phyloP scores from a whole-genome alignment of 2,113 vertebrate genomes.

The Hypanus sabinus region DNA sequence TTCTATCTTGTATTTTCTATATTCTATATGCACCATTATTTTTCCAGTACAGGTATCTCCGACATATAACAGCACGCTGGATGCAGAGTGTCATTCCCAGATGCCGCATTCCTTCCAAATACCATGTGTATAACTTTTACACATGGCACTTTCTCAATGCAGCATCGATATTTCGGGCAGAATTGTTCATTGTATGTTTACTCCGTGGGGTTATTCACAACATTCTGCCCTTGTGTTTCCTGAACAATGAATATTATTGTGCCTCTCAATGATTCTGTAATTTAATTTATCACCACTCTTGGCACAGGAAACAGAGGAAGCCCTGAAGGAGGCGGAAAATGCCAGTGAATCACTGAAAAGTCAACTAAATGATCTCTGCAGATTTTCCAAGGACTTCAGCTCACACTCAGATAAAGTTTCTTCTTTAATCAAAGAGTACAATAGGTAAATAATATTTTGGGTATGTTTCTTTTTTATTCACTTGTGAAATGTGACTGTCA shows the following conservation, averaged over 20 bases:
- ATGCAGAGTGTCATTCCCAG: too few species aligned
- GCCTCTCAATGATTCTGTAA: background rate
- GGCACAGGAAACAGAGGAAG: slow-evolving; percentile 70
- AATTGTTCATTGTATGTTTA: background rate
- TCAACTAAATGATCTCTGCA: slow-evolving; percentile 84
- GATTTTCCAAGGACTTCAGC: slow-evolving; percentile 81
- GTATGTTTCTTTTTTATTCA: too few species aligned
- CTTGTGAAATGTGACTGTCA: too few species aligned
- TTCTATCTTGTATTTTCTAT: too few species aligned
- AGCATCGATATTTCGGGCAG: too few species aligned
- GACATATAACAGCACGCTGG: too few species aligned
- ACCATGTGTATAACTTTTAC: too few species aligned
- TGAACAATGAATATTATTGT: background rate
- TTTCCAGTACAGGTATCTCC: too few species aligned
- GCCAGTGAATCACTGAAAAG: slow-evolving; percentile 82
- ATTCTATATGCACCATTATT: too few species aligned
- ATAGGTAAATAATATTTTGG: slow-evolving; percentile 64
- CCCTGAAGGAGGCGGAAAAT: slow-evolving; percentile 73
- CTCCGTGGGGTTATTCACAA: background rate
- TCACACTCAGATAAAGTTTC: slow-evolving; percentile 80
- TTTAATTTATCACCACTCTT: background rate
- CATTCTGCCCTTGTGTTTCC: background rate
- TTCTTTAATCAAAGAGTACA: slow-evolving; percentile 85
- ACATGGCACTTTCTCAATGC: too few species aligned
- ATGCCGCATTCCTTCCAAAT: too few species aligned